Base-by-base conservation (phyloP, 2,888 invertebrate genomes). In the Drosophila merina region DNA sequence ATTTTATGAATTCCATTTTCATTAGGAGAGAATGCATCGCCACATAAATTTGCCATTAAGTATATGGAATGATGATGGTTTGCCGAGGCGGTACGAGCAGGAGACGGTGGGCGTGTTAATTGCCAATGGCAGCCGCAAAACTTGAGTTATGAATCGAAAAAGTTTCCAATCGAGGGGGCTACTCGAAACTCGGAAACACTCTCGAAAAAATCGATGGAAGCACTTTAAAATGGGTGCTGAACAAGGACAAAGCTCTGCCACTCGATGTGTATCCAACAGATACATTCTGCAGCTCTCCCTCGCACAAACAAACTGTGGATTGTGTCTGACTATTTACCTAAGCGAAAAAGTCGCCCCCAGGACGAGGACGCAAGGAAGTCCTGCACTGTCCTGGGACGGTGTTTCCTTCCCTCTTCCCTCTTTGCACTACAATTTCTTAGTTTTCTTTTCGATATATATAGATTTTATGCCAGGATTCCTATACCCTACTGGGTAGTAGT, bases 1-100 rank as follows among this genome's bases (percentile, higher is more conserved):
- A 48, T 45, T 58, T 76, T 77, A 86, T 72, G 75, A 83, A 70
- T 70, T 58, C 66, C 47, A 77, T 76, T 80, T 62, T 67, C 72
- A 79, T 78, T 72, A 72, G 60, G 30, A 40, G 71, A 51, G 55
- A 57, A 64, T 72, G 77, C 58, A 72, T 64, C 60, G 88, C 71
- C 88, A 79, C 88, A 82, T 82, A 88, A 82, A 88, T 86, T 76
- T 55, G 62, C 50, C 74, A 67, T 48, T 62, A 56, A 52, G 62
- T 48, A 66, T 55, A 74, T 49, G 59, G 40, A 73, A 52, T 51
- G 70, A 42, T 58, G 54, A 44, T 57, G 62, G 40, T 36, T 52
- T 20, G 8, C n/a, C 12, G 54, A 12, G 47, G 50, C 25, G 50
- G 28, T 8, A 47, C 14, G 30, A 28, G 28, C 6, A 28, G 6